These are phyloP conservation scores for Dolomedes plantarius DNA, from an alignment of 2,888 invertebrate genomes.

Conservation along the genomic window DNA sequence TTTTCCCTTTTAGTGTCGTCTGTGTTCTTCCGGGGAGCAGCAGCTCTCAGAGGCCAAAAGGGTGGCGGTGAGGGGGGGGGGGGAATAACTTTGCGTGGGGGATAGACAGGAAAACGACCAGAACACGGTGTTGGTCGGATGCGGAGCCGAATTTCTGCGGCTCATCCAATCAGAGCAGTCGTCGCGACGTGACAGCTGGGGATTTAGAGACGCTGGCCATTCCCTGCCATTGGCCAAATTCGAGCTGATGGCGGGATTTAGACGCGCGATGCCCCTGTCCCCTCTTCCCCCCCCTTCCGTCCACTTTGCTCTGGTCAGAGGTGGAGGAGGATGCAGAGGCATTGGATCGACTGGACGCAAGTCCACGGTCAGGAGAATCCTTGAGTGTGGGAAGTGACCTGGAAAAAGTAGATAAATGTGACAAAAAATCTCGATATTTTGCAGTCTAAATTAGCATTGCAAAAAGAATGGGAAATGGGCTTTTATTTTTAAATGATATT, in stretches of 20 bases:
- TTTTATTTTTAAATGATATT: background rate
- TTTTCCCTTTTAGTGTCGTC: background rate
- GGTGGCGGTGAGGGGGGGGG: background rate
- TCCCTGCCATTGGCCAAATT: conserved; percentile 68
- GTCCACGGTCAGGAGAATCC: background rate
- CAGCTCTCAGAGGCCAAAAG: background rate
- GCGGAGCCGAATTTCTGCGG: conserved; percentile 57
- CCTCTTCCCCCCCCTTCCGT: conserved; percentile 1
- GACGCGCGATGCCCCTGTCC: conserved; percentile 51
- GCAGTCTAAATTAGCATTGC: background rate
- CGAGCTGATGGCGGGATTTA: conserved; percentile 74
- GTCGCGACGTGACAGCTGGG: conserved; percentile 67
- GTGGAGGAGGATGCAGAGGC: background rate
- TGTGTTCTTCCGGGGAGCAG: background rate
- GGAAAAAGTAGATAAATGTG: conserved; percentile 7
- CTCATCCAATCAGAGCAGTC: conserved; percentile 70
- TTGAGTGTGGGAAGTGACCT: background rate
- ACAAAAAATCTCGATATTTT: background rate
- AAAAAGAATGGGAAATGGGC: background rate
- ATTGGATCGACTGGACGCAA: background rate
- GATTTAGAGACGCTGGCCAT: conserved; percentile 62
- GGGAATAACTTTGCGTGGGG: too few species aligned
- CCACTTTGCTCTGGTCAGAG: background rate
- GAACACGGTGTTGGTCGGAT: conserved; percentile 67
- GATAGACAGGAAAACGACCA: conserved; percentile 11